A percentile compares a stretch with the other conserved stretches of the same genome.
These are phyloP conservation scores for Muntiacus reevesi DNA, from an alignment of 2,113 vertebrate species.

Conservation along the genomic window DNA sequence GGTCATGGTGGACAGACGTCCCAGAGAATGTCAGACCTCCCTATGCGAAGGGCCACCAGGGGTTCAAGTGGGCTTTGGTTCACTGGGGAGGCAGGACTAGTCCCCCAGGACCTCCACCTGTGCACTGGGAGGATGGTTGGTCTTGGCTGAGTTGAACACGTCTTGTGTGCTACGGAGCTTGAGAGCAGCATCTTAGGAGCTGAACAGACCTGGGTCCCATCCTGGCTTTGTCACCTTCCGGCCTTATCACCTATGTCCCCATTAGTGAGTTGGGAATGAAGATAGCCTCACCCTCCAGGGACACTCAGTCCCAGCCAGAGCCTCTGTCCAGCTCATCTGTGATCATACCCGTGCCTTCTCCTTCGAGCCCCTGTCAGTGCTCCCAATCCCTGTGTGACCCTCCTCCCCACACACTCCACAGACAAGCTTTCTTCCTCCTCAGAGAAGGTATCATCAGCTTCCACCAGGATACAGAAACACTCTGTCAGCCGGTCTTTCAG, in stretches of 20 bases:
- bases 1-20: not conserved
- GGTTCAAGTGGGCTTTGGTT: not conserved
- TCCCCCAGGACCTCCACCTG: too few relatives aligned
- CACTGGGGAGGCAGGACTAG: not conserved
- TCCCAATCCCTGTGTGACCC: rapidly evolving
- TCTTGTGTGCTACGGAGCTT: not conserved
- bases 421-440: not conserved
- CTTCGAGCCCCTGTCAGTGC: not conserved
- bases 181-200: not conserved
- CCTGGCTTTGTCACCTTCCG: not conserved
- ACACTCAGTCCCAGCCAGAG: not conserved
- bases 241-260: not conserved
- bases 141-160: rapidly evolving
- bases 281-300: not conserved
- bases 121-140: rapidly evolving
- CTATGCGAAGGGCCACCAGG: rapidly evolving
- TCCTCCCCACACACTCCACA: not conserved
- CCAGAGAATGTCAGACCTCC: not conserved
- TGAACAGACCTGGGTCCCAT: too few relatives aligned
- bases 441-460: not conserved
- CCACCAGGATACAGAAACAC: not conserved
- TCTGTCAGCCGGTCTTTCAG: not conserved
- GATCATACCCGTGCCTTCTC: not conserved
- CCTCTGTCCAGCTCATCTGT: not conserved
- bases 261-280: not conserved